Evolutionary conservation across 2,888 invertebrate genomes (phyloP), one percentile per base, ranked within the genome.

Genomic region (Orchesellides sinensis): DNA sequence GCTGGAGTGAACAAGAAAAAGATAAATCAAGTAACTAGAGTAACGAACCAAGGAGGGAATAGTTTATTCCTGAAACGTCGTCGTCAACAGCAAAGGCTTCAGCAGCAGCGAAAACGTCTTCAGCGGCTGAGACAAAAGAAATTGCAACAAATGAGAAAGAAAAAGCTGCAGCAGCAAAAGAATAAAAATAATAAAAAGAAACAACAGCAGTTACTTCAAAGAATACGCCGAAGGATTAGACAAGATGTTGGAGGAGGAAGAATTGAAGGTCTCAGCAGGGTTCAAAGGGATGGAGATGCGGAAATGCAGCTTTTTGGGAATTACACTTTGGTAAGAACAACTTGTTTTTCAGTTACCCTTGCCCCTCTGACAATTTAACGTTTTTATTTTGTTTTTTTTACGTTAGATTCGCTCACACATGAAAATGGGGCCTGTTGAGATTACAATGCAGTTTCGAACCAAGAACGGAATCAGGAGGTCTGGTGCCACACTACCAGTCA

Each of bases 241-340:
- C 85, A 83, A 49, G 83, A 85, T 69, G 85, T 88, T 0, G 88
- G 88, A 4, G 86, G 87, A 3, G 88, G 88, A 2, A 68, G 85
- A 8, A 85, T 88, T 21, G 86, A 87, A 52, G 88, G 88, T 1
- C 74, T 88, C 6, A 87, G 86, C 23, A 59, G 61, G 19, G 69
- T 87, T 2, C 8, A 21, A 19, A 45, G 88, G 8, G 88, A 88
- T 81, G 87, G 87, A 0, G 87, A 88, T 72, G 87, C 87, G 0
- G 88, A 88, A 29, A 88, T 88, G 88, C 87, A 87, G 70, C 59
- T 86, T 2, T 88, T 87, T 80, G 88, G 88, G 6, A 88, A 88
- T 72, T 88, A 88, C 49, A 88, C 88, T 27, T 35, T 88, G 75
- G 88, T 88, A 84, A 83, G 21, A 66, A 21, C 29, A 32, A 32